A percentile compares a stretch with the other conserved stretches of the same genome.
These are phyloP conservation scores for Eciton burchellii DNA, from an alignment of 1,140 invertebrate species.

Conservation along the genomic window DNA sequence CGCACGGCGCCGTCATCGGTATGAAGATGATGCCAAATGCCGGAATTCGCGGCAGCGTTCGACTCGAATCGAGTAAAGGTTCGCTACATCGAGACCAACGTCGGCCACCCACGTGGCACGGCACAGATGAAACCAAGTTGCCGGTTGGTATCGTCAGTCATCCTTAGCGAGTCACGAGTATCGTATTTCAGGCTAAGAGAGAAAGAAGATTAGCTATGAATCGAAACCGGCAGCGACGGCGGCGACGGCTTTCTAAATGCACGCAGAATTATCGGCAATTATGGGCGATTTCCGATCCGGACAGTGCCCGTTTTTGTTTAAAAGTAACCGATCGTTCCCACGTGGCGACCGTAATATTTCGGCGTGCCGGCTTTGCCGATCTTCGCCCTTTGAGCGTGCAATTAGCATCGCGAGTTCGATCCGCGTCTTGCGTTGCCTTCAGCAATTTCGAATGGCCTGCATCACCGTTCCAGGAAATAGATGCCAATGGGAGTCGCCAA, in stretches of 20 bases:
- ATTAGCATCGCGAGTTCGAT: neutral
- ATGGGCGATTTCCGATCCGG: conserved; percentile 48
- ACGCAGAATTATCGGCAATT: conserved; percentile 18
- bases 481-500: neutral
- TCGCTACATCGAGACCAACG: conserved; percentile 10
- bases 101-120: conserved; percentile 8
- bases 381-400: neutral
- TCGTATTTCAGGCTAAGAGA: neutral
- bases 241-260: conserved; percentile 28
- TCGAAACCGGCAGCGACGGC: too few species aligned
- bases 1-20: neutral
- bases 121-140: conserved; percentile 24
- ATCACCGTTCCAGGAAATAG: conserved; percentile 2
- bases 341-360: neutral
- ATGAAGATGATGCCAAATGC: conserved; percentile 3
- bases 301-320: conserved; percentile 47
- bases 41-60: conserved; percentile 13
- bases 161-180: conserved; percentile 2
- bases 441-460: neutral
- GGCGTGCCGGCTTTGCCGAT: too few species aligned
- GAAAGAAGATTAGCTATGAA: neutral
- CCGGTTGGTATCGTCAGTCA: neutral
- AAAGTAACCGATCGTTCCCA: conserved; percentile 31
- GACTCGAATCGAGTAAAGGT: conserved; percentile 31
- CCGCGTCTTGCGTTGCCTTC: neutral